These are phyloP conservation scores for Drosophila santomea DNA, from an alignment of 1,140 invertebrate genomes.

Conservation along the genomic window DNA sequence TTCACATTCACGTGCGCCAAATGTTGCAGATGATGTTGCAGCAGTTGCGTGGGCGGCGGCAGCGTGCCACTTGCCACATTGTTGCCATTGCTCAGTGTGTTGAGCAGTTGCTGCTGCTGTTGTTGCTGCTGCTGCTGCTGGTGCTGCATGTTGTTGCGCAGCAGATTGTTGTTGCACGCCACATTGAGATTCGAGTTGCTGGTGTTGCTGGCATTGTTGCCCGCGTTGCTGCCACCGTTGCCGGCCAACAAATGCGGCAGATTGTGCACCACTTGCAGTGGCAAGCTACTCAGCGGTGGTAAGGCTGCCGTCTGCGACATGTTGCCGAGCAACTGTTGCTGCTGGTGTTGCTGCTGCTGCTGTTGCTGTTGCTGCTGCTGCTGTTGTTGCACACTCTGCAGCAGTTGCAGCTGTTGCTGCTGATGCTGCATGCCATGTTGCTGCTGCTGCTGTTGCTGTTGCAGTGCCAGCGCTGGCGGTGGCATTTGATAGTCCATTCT, in stretches of 20 bases:
- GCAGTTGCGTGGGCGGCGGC: conserved; percentile 77
- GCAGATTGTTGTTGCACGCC: conserved; percentile 59
- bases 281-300: conserved; percentile 77
- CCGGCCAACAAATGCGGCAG: conserved; percentile 74
- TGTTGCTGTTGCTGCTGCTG: conserved; percentile 48
- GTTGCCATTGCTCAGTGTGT: conserved; percentile 44
- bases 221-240: conserved; percentile 39
- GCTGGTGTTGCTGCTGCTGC: conserved; percentile 72
- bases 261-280: conserved; percentile 82
- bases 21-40: conserved; percentile 84
- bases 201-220: conserved; percentile 18
- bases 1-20: conserved; percentile 82
- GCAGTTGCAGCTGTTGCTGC: conserved; percentile 65
- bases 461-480: conserved; percentile 80
- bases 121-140: conserved; percentile 60
- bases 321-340: conserved; percentile 72
- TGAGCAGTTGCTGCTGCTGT: conserved; percentile 47
- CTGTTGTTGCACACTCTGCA: conserved; percentile 50
- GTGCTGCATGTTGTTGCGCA: conserved; percentile 45
- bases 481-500: conserved; percentile 86
- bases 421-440: conserved; percentile 54
- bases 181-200: conserved; percentile 60
- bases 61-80: conserved; percentile 59
- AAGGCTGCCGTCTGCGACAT: conserved; percentile 69
- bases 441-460: conserved; percentile 66